These are phyloP conservation scores for Cercopithecus mitis DNA, from an alignment of 2,797 vertebrate genomes.

Conservation along the genomic window DNA sequence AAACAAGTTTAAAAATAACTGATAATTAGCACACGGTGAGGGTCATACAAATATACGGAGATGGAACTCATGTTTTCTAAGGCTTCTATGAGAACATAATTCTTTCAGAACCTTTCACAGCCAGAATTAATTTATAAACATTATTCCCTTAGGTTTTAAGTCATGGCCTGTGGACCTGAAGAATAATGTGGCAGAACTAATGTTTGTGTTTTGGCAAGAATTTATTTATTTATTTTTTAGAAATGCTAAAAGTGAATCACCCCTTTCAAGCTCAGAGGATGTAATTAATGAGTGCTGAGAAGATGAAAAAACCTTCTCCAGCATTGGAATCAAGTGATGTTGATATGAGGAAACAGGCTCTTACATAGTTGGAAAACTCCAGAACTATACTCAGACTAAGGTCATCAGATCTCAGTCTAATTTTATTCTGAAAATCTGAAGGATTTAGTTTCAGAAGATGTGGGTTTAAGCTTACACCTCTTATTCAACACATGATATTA, in stretches of 20 bases:
- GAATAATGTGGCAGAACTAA: constrained; percentile 79
- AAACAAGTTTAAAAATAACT: constrained; percentile 73
- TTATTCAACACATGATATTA: neutral
- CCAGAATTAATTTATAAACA: constrained; percentile 74
- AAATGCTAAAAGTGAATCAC: constrained; percentile 71
- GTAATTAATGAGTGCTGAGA: constrained; percentile 71
- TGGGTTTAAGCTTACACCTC: neutral
- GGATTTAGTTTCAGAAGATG: neutral
- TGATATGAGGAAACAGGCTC: constrained; percentile 18
- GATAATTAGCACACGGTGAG: constrained; percentile 75
- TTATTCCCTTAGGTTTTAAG: constrained; percentile 73
- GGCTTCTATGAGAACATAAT: constrained; percentile 72
- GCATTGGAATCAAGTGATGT: constrained; percentile 45
- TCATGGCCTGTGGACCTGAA: constrained; percentile 68
- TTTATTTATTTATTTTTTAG: constrained; percentile 76
- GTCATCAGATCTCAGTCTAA: neutral
- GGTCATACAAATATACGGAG: constrained; percentile 70
- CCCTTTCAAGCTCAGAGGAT: constrained; percentile 70
- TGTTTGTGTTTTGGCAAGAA: constrained; percentile 77
- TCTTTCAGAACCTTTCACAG: constrained; percentile 74
- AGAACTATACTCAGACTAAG: neutral
- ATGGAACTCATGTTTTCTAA: constrained; percentile 65
- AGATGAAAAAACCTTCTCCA: constrained; percentile 46
- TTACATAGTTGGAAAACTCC: constrained; percentile 9
- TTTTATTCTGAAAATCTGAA: neutral